Percentiles rank a stretch among this genome's conserved stretches.
Conservation (phyloP, 2,888 invertebrate species). For the Chymomyza amoena region DNA sequence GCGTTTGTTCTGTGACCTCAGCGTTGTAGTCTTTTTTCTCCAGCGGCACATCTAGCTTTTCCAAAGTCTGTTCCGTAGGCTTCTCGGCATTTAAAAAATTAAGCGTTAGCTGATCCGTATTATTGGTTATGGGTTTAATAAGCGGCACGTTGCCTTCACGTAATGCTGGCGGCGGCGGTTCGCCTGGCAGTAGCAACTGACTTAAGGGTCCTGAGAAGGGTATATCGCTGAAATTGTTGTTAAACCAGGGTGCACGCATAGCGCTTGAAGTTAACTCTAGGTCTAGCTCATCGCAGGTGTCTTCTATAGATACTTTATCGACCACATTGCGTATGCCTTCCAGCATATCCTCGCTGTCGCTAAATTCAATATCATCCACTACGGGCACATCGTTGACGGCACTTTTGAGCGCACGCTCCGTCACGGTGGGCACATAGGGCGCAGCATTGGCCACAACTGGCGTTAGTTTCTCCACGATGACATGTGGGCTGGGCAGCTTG, state of each 20-base stretch:
- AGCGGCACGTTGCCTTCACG: slow-evolving; percentile 2
- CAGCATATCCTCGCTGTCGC: slow-evolving; percentile 92
- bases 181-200: slow-evolving; percentile 47
- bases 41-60: neutral
- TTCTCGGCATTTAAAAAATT: slow-evolving; percentile 45
- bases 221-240: slow-evolving; percentile 65
- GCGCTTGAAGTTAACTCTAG: slow-evolving; percentile 67
- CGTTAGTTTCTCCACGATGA: slow-evolving; percentile 34
- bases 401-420: slow-evolving; percentile 32
- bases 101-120: slow-evolving; percentile 34
- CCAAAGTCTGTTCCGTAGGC: slow-evolving; percentile 24
- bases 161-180: slow-evolving; percentile 51
- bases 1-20: slow-evolving; percentile 17
- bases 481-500: slow-evolving; percentile 22
- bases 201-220: slow-evolving; percentile 57
- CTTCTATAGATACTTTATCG: slow-evolving; percentile 80
- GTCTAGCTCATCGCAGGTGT: slow-evolving; percentile 77
- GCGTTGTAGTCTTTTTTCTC: neutral
- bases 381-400: slow-evolving; percentile 36
- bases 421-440: slow-evolving; percentile 16
- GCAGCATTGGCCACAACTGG: slow-evolving; percentile 24
- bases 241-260: slow-evolving; percentile 70
- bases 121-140: neutral
- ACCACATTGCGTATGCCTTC: slow-evolving; percentile 90
- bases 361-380: slow-evolving; percentile 84